A percentile compares a stretch with the other conserved stretches of the same genome.
phyloP scores from a whole-genome alignment of 1,140 invertebrate species.

The Aporrectodea caliginosa region DNA sequence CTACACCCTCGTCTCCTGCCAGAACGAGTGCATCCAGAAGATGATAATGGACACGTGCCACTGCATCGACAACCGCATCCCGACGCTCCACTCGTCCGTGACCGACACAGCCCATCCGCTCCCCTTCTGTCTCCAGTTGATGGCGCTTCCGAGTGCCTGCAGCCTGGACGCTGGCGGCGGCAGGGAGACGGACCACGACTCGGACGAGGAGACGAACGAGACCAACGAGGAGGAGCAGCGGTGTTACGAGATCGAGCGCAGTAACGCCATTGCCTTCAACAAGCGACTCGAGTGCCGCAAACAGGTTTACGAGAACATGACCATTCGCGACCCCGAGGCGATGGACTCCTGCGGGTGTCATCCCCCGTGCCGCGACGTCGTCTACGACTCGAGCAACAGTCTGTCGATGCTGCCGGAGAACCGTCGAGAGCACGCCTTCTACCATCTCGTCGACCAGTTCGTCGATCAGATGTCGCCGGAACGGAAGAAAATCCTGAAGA shows the following conservation, averaged over 20 bases:
- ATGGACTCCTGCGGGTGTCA: slow-evolving; percentile 29
- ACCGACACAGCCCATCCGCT: no score
- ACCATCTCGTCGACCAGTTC: slow-evolving; percentile 18
- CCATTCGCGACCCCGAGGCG: slow-evolving; percentile 28
- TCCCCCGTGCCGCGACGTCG: slow-evolving; percentile 32
- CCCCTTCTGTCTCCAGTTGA: background rate
- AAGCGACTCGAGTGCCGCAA: slow-evolving; percentile 21
- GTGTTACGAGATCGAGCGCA: background rate
- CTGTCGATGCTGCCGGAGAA: slow-evolving; percentile 31
- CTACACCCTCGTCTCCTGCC: slow-evolving; percentile 32
- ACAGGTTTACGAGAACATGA: slow-evolving; percentile 31
- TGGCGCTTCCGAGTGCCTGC: background rate
- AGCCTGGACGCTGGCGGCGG: background rate
- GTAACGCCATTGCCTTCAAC: background rate
- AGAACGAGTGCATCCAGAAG: slow-evolving; percentile 34
- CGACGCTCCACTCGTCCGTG: background rate
- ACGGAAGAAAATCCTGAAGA: slow-evolving; percentile 12
- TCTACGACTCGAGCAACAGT: slow-evolving; percentile 30
- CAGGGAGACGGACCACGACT: background rate
- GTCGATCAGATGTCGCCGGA: slow-evolving; percentile 1
- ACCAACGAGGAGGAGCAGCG: background rate
- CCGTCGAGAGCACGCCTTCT: slow-evolving; percentile 29
- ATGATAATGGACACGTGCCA: slow-evolving; percentile 24
- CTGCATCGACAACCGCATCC: slow-evolving; percentile 31
- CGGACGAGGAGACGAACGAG: background rate